Percentiles rank a stretch among this genome's conserved stretches.
phyloP scores from a whole-genome alignment of 2,888 invertebrate genomes.

The Timema cristinae region DNA sequence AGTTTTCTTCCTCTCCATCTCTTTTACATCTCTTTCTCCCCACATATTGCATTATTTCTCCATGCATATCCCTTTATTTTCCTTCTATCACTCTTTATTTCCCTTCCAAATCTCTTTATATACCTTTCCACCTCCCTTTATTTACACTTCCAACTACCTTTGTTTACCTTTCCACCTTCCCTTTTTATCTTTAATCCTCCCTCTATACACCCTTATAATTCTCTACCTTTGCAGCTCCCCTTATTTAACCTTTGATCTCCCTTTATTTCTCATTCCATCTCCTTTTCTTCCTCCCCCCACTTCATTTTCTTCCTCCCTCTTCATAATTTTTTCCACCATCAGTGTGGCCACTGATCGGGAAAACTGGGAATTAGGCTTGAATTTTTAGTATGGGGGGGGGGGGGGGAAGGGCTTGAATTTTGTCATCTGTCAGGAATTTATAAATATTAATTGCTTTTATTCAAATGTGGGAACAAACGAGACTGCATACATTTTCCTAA shows the following conservation, averaged over 20 bases:
- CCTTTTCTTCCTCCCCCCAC: not conserved
- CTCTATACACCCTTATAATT: not conserved
- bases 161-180: not conserved
- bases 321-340: not conserved
- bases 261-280: not conserved
- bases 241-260: not conserved
- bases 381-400: too few relatives aligned
- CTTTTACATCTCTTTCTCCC: too few relatives aligned
- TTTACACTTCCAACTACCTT: not conserved
- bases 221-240: not conserved
- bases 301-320: not conserved
- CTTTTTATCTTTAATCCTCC: not conserved
- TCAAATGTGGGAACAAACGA: too few relatives aligned
- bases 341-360: not conserved
- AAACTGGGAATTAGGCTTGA: too few relatives aligned
- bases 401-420: too few relatives aligned
- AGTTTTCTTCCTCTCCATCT: too few relatives aligned
- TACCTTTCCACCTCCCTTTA: not conserved
- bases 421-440: not conserved
- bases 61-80: too few relatives aligned
- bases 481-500: too few relatives aligned
- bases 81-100: too few relatives aligned
- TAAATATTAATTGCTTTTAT: not conserved
- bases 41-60: too few relatives aligned
- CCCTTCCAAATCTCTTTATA: not conserved